A percentile compares a stretch with the other conserved stretches of the same genome.
phyloP scores from a whole-genome alignment of 2,797 vertebrate genomes.

The Euphonia xanthogaster region DNA sequence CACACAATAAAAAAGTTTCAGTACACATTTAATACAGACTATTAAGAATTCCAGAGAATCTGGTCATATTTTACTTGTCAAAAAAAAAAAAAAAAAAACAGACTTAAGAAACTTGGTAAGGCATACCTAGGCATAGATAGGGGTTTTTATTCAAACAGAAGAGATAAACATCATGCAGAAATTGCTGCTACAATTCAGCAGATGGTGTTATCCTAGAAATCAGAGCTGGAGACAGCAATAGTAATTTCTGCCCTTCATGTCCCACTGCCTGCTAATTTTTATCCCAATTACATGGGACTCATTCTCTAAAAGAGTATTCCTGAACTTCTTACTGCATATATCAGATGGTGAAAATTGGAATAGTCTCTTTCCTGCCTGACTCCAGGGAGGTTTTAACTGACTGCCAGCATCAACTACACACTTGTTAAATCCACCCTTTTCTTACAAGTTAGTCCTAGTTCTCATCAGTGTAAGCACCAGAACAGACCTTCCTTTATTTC shows the following conservation, averaged over 20 bases:
- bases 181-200: neutral
- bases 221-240: neutral
- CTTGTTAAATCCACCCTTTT: neutral
- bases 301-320: neutral
- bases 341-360: neutral
- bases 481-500: neutral
- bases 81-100: neutral
- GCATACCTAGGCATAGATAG: neutral
- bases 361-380: neutral
- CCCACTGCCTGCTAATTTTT: neutral
- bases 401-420: neutral
- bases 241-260: neutral
- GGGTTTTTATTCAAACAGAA: neutral
- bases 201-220: slow-evolving; percentile 10
- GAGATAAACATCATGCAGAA: neutral
- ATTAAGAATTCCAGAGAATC: neutral
- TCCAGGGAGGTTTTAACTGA: neutral
- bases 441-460: neutral
- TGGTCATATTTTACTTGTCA: neutral
- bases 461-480: neutral
- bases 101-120: neutral
- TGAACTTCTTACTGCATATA: neutral
- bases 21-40: neutral
- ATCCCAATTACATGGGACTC: neutral
- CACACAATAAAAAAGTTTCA: neutral